phyloP scores from a whole-genome alignment of 1,140 invertebrate genomes.

The Spodoptera litura region DNA sequence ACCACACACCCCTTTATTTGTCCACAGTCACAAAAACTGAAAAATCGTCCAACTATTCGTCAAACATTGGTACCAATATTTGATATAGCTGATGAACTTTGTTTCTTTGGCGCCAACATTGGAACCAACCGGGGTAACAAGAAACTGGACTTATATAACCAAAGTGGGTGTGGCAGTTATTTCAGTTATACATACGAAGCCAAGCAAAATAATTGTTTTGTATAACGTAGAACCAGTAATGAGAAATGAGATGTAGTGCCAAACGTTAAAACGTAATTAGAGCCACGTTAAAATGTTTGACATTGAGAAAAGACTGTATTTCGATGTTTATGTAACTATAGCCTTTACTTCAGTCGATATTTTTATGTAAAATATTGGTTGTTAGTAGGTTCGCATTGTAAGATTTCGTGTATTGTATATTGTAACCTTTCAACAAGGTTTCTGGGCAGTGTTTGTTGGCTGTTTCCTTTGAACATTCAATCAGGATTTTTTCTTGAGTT shows the following conservation, averaged over 20 bases:
- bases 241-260: conserved; percentile 45
- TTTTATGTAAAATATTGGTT: no score
- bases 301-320: conserved; percentile 7
- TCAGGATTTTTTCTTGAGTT: no score
- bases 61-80: not conserved
- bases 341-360: not conserved
- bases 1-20: not conserved
- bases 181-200: conserved; percentile 2
- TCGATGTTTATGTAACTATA: not conserved
- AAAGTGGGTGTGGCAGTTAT: conserved; percentile 47
- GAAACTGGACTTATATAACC: conserved; percentile 22
- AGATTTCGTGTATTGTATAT: no score
- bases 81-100: no score
- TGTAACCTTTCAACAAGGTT: no score
- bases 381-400: no score
- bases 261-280: conserved; percentile 34
- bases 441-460: no score
- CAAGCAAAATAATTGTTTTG: conserved; percentile 28
- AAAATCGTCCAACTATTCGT: not conserved
- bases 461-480: no score
- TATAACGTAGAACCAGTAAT: conserved; percentile 39
- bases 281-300: conserved; percentile 19
- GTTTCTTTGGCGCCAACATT: not conserved
- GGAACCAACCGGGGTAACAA: not conserved
- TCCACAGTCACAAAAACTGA: not conserved